Evolutionary conservation across 2,797 vertebrate genomes (phyloP).

Genomic region (Poeciliopsis gracilis): DNA sequence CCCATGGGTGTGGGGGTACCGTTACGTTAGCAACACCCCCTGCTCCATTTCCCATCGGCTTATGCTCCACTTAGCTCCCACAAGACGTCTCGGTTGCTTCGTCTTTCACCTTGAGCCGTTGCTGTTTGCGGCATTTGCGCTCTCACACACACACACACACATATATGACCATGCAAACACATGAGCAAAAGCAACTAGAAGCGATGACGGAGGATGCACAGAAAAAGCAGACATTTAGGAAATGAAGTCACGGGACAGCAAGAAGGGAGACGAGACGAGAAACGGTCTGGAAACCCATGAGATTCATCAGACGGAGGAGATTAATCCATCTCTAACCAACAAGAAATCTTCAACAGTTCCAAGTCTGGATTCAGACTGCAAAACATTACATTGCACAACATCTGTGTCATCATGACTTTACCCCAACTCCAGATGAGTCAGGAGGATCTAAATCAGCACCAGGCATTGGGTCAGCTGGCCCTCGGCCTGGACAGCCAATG

Average conservation of each 20-base stretch:
- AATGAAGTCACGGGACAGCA: conserved; percentile 6
- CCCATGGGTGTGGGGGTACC: conserved; percentile 19
- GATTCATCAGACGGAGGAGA: neutral
- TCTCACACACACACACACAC: conserved; percentile 1
- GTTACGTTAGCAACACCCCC: conserved; percentile 44
- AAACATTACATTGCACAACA: neutral
- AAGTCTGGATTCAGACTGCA: neutral
- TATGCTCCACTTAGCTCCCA: conserved; percentile 52
- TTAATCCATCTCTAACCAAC: neutral
- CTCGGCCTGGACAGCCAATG: conserved; percentile 25
- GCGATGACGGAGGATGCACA: conserved; percentile 19
- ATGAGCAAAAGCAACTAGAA: conserved; percentile 29
- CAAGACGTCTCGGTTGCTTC: conserved; percentile 17
- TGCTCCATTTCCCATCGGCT: conserved; percentile 63
- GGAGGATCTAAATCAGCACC: conserved; percentile 20
- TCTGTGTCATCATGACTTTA: neutral
- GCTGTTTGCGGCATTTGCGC: neutral
- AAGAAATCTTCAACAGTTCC: neutral
- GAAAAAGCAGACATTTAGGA: conserved; percentile 20
- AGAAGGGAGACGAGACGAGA: conserved; percentile 17
- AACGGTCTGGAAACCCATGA: neutral
- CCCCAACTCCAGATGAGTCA: conserved; percentile 4
- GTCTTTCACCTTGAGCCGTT: conserved; percentile 54
- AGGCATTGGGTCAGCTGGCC: conserved; percentile 29
- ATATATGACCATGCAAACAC: neutral